Conservation (phyloP, 2,113 vertebrate genomes). For the Jacana jacana region DNA sequence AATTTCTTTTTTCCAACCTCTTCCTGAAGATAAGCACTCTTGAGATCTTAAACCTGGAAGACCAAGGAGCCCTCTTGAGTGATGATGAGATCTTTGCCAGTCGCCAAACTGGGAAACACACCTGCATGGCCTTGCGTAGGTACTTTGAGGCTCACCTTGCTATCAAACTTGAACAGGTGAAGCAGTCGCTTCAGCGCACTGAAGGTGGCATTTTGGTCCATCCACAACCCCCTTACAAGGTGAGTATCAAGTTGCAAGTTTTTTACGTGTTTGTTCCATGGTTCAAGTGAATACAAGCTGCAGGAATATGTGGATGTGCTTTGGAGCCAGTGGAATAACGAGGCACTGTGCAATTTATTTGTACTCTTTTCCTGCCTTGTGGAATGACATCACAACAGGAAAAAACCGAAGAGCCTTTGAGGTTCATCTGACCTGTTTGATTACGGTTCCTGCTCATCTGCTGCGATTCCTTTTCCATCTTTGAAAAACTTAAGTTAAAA, state of each 20-base stretch:
- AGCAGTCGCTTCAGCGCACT: constrained; percentile 95
- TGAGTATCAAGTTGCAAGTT: constrained; percentile 34
- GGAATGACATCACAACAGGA: not conserved
- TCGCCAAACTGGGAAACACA: constrained; percentile 97
- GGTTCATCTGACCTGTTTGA: not conserved
- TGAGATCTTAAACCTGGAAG: constrained; percentile 96
- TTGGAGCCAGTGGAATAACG: not conserved
- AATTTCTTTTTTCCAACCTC: not conserved
- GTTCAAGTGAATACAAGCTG: not conserved
- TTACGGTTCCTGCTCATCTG: not conserved
- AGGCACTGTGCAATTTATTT: not conserved
- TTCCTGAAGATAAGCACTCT: constrained; percentile 91
- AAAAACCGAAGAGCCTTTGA: not conserved
- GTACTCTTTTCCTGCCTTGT: not conserved
- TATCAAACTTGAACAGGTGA: constrained; percentile 98
- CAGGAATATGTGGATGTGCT: not conserved
- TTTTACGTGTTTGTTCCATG: fast-evolving
- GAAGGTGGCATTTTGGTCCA: constrained; percentile 95
- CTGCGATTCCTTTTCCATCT: not conserved
- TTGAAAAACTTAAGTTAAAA: not conserved
- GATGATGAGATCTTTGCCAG: constrained; percentile 99
- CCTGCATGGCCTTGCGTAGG: constrained; percentile 96
- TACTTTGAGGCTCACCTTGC: constrained; percentile 98
- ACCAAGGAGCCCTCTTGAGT: constrained; percentile 93
- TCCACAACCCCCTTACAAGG: constrained; percentile 96